Evolutionary conservation across 2,888 invertebrate genomes (phyloP), one percentile per base, ranked within the genome.

Genomic region (Dolomedes plantarius): DNA sequence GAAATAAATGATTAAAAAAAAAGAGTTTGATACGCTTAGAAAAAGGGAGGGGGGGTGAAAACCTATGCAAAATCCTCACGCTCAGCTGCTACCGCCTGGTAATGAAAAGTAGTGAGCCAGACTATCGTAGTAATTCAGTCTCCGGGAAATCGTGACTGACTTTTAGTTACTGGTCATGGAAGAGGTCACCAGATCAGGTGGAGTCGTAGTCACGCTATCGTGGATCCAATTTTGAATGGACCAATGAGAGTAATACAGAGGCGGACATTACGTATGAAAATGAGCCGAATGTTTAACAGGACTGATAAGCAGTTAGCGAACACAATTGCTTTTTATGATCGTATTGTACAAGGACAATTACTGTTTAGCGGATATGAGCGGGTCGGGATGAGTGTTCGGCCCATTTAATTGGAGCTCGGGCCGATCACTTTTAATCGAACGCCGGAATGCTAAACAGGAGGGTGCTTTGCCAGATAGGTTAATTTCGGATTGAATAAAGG

Each of bases 121-220:
- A 46, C 16, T 16, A 13, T 5, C 46, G 16, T 7, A 16, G 13
- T 23, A 56, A 56, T 56, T 23, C 23, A 56, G 56, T 5, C 56
- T 23, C 5, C 2, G 28, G 16, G 23, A 36, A 36, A 82, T 64
- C 82, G 82, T 82, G 82, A 82, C 82, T 76, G 75, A 75, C 41
- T 64, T 67, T 39, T 39, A 56, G 23, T 56, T 56, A 23, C 56
- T 56, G 56, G 23, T 80, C 65, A 46, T 50, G 36, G 69, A 41
- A 41, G 67, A 80, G 80, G 80, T 79, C 71, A 79, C 64, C 56
- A 78, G 78, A 65, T 79, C 79, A 79, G 79, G 79, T 79, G 79
- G 79, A 65, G 79, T 79, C 65, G 29, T 2, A 32, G 56, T 46
- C 82, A 82, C 82, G 82, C 82, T 23, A 82, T 82, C 81, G 64